These are phyloP conservation scores for Petroica traversi DNA, from an alignment of 2,113 vertebrate species.

Conservation along the genomic window DNA sequence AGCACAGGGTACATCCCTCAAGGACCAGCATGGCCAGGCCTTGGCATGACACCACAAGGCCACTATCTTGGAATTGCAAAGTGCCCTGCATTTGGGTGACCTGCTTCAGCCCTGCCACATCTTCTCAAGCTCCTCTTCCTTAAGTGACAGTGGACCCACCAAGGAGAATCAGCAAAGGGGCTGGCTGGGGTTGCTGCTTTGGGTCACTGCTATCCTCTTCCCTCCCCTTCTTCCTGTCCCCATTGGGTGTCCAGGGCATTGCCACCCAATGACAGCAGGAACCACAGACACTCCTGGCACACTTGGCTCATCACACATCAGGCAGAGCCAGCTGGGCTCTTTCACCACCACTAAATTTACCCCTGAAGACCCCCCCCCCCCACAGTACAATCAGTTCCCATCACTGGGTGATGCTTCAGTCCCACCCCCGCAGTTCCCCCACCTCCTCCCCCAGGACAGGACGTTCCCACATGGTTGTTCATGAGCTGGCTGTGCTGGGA, in stretches of 20 bases:
- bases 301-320: fast-evolving
- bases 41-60: not conserved
- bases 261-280: not conserved
- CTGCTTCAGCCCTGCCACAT: not conserved
- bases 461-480: not conserved
- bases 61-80: not conserved
- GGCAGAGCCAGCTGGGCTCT: not conserved
- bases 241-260: fast-evolving
- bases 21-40: not conserved
- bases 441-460: not conserved
- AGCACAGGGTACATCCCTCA: not conserved
- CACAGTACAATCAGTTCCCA: not conserved
- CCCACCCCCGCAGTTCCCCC: not conserved
- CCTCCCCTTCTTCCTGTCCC: not conserved
- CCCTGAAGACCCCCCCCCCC: not conserved
- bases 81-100: not conserved
- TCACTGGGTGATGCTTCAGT: fast-evolving
- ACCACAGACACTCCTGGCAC: not conserved
- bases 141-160: not conserved
- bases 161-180: fast-evolving
- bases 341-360: not conserved
- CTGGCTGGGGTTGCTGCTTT: not conserved
- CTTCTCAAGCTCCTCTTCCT: not conserved
- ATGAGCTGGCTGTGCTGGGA: not conserved
- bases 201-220: not conserved